Base-by-base conservation (phyloP, 2,797 vertebrate species). In the Crocodylus rhombifer region DNA sequence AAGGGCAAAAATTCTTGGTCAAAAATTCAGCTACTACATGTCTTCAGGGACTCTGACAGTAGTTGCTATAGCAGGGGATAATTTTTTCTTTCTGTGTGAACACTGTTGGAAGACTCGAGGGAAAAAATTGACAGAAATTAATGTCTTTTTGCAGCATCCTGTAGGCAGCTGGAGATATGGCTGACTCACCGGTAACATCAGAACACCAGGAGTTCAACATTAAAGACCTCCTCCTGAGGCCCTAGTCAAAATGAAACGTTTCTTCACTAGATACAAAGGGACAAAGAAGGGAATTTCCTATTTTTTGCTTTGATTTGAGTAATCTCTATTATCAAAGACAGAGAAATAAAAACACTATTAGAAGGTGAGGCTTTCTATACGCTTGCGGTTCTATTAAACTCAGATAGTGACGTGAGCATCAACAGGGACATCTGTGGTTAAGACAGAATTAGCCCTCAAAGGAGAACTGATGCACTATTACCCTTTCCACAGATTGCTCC, bases 1-100 rank as follows among this genome's bases (percentile, higher is more conserved):
- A 96, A 96, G 69, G 65, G 82, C 60, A 82, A 94, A 95, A 92
- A 86, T n/a, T 89, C 93, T 28, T 82, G 82, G 80, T 56, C 51
- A 94, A 95, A 94, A 87, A 71, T 94, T 96, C 88, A 92, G 64
- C 74, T 92, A 69, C 6, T n/a, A 42, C 55, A 77, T 86, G 56
- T 61, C 79, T 86, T 75, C 14, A 36, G 76, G 73, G 82, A 73
- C 60, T 89, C 65, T 91, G 81, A 80, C n/a, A 73, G 11, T 77
- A 88, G 77, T 91, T 80, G 58, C 75, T 86, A 55, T 77, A 94
- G 77, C 77, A 88, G 92, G 88, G 56, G 80, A 67, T 63, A 84
- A 33, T 61, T 85, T 89, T 89, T 94, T 95, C 10, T 86, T 93
- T 92, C 56, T 83, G 10, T 86, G 2, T 16, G 33, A 95, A 81